A percentile compares a stretch with the other conserved stretches of the same genome.
Evolutionary conservation across 2,888 invertebrate species (phyloP).

Genomic region (Andricus quercusramuli): DNA sequence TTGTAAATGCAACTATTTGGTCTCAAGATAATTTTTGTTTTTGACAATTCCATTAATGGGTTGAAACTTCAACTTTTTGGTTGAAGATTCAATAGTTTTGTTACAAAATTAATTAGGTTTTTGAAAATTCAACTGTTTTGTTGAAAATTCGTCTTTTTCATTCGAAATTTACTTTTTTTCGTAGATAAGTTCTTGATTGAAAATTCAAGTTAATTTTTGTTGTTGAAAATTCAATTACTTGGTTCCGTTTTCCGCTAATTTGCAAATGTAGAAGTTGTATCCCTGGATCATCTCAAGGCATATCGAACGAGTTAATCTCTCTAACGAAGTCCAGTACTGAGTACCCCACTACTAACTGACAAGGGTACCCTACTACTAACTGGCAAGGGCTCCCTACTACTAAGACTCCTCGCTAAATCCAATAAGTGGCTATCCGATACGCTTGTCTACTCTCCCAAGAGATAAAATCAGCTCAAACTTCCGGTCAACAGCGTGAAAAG

Average conservation of each 20-base stretch:
- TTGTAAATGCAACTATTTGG: too few species aligned
- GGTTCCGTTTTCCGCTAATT: background rate
- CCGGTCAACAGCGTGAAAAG: background rate
- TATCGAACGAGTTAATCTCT: constrained; percentile 35
- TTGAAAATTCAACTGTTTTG: too few species aligned
- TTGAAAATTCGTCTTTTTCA: too few species aligned
- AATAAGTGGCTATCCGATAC: constrained; percentile 65
- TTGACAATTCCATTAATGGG: too few species aligned
- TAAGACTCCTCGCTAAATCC: constrained; percentile 57
- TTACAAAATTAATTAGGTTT: too few species aligned
- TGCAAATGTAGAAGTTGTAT: constrained; percentile 29
- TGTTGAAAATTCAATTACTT: too few species aligned
- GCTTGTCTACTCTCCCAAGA: constrained; percentile 62
- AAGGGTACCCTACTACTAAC: background rate
- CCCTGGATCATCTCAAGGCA: background rate
- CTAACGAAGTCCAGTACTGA: constrained; percentile 35
- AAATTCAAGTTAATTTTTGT: too few species aligned
- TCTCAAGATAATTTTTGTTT: too few species aligned
- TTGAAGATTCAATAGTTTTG: too few species aligned
- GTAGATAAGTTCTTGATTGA: too few species aligned
- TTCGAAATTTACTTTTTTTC: too few species aligned
- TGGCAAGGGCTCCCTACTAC: background rate
- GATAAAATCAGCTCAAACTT: constrained; percentile 57
- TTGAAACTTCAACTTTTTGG: too few species aligned
- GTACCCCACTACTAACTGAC: constrained; percentile 17